phyloP scores from a whole-genome alignment of 2,888 invertebrate species.

The Colostygia pectinataria region DNA sequence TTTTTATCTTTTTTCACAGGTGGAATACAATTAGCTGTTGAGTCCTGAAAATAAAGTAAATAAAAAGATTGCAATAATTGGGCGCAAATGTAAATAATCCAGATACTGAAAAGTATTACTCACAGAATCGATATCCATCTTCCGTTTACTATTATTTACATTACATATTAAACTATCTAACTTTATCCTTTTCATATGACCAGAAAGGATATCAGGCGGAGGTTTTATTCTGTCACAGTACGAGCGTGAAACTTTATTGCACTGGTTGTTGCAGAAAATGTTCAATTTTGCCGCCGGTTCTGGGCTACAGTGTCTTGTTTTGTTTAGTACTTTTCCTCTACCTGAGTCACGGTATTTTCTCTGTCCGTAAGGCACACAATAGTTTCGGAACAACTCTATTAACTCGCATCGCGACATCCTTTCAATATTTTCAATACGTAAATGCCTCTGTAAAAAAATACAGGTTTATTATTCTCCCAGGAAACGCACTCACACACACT shows the following conservation, averaged over 20 bases:
- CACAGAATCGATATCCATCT: conserved; percentile 61
- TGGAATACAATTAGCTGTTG: conserved; percentile 46
- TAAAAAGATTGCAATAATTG: neutral
- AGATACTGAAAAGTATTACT: too few species aligned
- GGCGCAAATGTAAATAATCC: too few species aligned
- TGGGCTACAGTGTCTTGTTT: conserved; percentile 54
- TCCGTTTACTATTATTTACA: conserved; percentile 56
- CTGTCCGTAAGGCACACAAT: conserved; percentile 74
- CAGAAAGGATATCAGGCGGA: conserved; percentile 62
- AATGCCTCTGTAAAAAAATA: conserved; percentile 61
- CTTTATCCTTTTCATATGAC: conserved; percentile 69
- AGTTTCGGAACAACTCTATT: conserved; percentile 68
- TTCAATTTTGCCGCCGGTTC: conserved; percentile 46
- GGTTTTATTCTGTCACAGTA: conserved; percentile 59
- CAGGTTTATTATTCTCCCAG: conserved; percentile 13
- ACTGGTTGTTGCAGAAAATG: conserved; percentile 33
- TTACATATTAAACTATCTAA: conserved; percentile 48
- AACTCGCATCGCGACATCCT: conserved; percentile 62
- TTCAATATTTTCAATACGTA: conserved; percentile 57
- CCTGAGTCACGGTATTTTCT: conserved; percentile 70
- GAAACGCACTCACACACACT: neutral
- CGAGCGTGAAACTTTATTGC: conserved; percentile 38
- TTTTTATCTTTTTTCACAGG: conserved; percentile 64
- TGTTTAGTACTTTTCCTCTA: conserved; percentile 66
- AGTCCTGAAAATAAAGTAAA: conserved; percentile 47